Conservation (phyloP, 2,888 invertebrate genomes). For the Sympetrum striolatum region DNA sequence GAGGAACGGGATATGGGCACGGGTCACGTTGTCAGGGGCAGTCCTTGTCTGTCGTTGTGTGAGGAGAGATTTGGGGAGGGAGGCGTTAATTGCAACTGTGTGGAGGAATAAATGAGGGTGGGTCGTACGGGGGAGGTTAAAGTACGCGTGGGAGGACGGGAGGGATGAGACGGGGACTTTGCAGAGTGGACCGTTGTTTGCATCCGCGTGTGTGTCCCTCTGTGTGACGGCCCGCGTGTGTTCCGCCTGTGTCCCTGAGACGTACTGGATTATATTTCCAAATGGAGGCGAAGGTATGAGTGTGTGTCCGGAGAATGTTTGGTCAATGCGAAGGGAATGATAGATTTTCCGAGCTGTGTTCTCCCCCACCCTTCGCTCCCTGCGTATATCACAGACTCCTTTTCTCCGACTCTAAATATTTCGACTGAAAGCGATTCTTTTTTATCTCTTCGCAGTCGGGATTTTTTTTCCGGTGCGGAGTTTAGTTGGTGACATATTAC, state of each 20-base stretch:
- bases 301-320: slow-evolving; percentile 13
- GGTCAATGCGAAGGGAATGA: slow-evolving; percentile 37
- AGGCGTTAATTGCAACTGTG: slow-evolving; percentile 36
- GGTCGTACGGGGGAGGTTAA: not conserved
- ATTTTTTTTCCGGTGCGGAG: not conserved
- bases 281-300: slow-evolving; percentile 21
- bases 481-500: too few relatives aligned
- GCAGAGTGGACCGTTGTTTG: slow-evolving; percentile 29
- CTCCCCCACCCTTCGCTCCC: not conserved
- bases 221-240: not conserved
- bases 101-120: slow-evolving; percentile 15
- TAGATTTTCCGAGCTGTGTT: slow-evolving; percentile 20
- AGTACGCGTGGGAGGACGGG: not conserved
- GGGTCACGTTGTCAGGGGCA: slow-evolving; percentile 39
- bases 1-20: slow-evolving; percentile 23
- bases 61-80: not conserved
- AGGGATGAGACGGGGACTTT: not conserved
- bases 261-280: slow-evolving; percentile 38
- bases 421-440: not conserved
- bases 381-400: not conserved
- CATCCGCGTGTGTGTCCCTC: not conserved
- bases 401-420: not conserved
- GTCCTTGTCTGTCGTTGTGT: slow-evolving; percentile 1
- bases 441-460: not conserved
- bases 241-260: slow-evolving; percentile 1